Percentiles rank a stretch among this genome's conserved stretches.
phyloP scores from a whole-genome alignment of 2,113 vertebrate species.

The Corythaeola cristata region DNA sequence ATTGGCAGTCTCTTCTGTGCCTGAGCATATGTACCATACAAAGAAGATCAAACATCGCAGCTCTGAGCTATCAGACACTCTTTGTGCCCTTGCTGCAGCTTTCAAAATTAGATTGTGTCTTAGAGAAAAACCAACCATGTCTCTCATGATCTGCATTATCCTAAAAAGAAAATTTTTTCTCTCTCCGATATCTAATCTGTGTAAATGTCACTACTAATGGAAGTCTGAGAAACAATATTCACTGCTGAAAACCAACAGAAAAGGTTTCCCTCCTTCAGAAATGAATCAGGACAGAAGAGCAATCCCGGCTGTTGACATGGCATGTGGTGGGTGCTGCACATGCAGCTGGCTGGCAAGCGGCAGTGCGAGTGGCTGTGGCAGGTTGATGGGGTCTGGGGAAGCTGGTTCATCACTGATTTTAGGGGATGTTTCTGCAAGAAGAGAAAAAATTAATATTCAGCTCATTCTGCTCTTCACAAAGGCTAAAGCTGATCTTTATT shows the following conservation, averaged over 20 bases:
- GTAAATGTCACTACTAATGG: neutral
- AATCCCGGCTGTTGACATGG: neutral
- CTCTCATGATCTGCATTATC: neutral
- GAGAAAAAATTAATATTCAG: neutral
- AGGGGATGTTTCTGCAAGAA: neutral
- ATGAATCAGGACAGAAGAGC: neutral
- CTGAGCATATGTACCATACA: neutral
- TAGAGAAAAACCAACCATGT: neutral
- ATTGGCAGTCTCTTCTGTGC: neutral
- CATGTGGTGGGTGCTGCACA: accelerated
- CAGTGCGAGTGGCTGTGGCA: accelerated
- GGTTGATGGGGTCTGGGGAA: neutral
- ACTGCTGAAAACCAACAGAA: neutral
- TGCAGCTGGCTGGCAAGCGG: accelerated
- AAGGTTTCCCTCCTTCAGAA: neutral
- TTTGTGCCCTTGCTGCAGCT: neutral
- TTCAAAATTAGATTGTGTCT: neutral
- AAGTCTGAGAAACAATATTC: neutral
- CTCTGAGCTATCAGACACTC: neutral
- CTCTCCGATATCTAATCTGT: neutral
- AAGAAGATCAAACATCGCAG: neutral
- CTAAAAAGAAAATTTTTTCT: neutral
- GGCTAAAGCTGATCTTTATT: neutral
- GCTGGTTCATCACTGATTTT: neutral
- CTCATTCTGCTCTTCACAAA: neutral